These are phyloP conservation scores for Trachelipus rathkii DNA, from an alignment of 1,140 invertebrate genomes.

Conservation along the genomic window DNA sequence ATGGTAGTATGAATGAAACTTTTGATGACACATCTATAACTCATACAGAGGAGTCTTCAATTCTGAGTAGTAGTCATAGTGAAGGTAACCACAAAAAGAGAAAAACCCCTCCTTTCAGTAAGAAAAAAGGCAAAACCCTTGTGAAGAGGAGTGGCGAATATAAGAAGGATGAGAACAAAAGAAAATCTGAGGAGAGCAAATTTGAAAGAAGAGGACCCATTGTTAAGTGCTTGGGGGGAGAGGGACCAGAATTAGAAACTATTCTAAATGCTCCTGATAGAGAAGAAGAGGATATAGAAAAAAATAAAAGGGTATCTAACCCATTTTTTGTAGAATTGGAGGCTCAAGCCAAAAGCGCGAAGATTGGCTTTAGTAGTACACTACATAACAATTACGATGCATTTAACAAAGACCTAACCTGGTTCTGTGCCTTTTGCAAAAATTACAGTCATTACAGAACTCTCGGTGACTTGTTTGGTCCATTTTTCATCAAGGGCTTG, in stretches of 20 bases:
- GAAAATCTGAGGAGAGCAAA: conserved; percentile 18
- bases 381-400: conserved; percentile 76
- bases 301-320: conserved; percentile 30
- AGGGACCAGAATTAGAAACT: conserved; percentile 14
- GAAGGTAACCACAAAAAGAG: conserved; percentile 20
- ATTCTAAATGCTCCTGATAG: conserved; percentile 19
- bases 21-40: conserved; percentile 17
- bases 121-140: conserved; percentile 32
- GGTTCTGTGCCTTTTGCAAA: conserved; percentile 89
- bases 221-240: conserved; percentile 14
- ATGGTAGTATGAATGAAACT: conserved; percentile 16
- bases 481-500: conserved; percentile 60
- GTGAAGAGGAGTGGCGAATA: conserved; percentile 13
- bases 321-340: conserved; percentile 54
- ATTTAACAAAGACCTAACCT: conserved; percentile 70
- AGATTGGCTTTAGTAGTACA: conserved; percentile 67
- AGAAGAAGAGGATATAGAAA: conserved; percentile 28
- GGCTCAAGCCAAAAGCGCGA: conserved; percentile 51
- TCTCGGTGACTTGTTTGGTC: conserved; percentile 88
- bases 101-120: not conserved
- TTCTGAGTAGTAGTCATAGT: conserved; percentile 12
- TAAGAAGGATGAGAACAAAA: conserved; percentile 26
- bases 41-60: conserved; percentile 17
- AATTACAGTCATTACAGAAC: conserved; percentile 72
- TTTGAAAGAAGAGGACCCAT: conserved; percentile 20